Base-by-base conservation (phyloP, 2,888 invertebrate species). In the Rhagium mordax region DNA sequence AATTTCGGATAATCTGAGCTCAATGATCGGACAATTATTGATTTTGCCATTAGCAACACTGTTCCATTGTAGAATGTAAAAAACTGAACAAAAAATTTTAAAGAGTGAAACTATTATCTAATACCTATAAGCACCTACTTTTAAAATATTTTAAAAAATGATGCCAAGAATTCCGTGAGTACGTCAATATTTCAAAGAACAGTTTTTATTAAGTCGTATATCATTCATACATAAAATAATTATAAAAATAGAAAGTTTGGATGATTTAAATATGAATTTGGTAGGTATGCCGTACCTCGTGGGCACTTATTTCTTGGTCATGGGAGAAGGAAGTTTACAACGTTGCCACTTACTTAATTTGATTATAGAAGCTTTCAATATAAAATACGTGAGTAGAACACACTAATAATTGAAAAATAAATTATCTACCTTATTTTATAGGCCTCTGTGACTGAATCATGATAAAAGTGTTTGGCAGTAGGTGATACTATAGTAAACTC, bases 261-360 rank as follows among this genome's bases (percentile, higher is more conserved):
- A 16, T 64, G 51, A 65, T 65, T 65, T 49, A 33, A 65, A 65
- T 65, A 65, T 18, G 49, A 65, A 29, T 65, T 65, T 51, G 64
- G 64, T 62, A 62, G 13, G 47, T 49, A 64, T 16, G 21, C 8
- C n/a, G n/a, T 24, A 49, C 51, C 64, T 51, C 47, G 51, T 18
- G 51, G 64, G 64, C 64, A 65, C 48, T 29, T 65, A 27, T 29
- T 29, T 65, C 29, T 29, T 51, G 8, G 64, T 51, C 51, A 27
- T 29, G 51, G 29, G 21, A 29, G 18, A 13, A 51, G 51, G 51
- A 51, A 51, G 16, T 29, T n/a, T 65, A 13, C 64, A 29, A 18
- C 18, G 64, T 65, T 65, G 64, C 29, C 64, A 33, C n/a, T n/a
- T n/a, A n/a, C n/a, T n/a, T n/a, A n/a, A 27, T 27, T 29, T 41